phyloP scores from a whole-genome alignment of 2,113 vertebrate species.

The Peromyscus maniculatus region DNA sequence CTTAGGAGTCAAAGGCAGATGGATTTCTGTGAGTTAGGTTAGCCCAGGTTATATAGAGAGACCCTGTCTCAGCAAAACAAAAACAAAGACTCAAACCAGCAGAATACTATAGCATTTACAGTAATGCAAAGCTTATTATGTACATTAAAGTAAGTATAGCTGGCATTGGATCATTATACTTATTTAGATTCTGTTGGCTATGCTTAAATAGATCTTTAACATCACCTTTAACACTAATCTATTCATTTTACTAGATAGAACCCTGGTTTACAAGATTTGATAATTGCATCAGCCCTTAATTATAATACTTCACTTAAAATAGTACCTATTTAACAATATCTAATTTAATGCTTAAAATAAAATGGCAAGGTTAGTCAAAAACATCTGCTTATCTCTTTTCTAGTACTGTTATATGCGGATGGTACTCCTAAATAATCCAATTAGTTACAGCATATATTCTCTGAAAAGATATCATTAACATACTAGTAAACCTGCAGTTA shows the following conservation, averaged over 20 bases:
- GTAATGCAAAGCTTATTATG: not conserved
- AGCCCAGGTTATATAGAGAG: not conserved
- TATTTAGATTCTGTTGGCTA: not conserved
- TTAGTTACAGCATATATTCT: not conserved
- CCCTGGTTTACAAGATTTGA: conserved; percentile 43
- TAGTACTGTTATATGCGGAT: conserved; percentile 10
- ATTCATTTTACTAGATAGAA: not conserved
- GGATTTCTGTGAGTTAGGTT: not conserved
- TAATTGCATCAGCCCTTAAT: conserved; percentile 41
- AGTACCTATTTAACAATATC: conserved; percentile 28
- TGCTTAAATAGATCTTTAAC: not conserved
- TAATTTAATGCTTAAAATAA: conserved; percentile 45
- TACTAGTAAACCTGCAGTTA: conserved; percentile 56
- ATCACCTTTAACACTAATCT: conserved; percentile 21
- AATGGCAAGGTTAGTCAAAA: conserved; percentile 13
- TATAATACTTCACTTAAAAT: conserved; percentile 22
- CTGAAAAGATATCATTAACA: conserved; percentile 17
- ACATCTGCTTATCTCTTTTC: conserved; percentile 13
- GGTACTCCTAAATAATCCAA: not conserved
- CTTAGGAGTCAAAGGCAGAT: not conserved
- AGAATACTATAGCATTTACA: not conserved
- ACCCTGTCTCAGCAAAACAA: not conserved
- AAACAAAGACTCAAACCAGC: not conserved
- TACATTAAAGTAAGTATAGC: conserved; percentile 7
- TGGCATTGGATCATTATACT: not conserved